Conservation (phyloP, 1,140 invertebrate species). For the Magallana angulata region DNA sequence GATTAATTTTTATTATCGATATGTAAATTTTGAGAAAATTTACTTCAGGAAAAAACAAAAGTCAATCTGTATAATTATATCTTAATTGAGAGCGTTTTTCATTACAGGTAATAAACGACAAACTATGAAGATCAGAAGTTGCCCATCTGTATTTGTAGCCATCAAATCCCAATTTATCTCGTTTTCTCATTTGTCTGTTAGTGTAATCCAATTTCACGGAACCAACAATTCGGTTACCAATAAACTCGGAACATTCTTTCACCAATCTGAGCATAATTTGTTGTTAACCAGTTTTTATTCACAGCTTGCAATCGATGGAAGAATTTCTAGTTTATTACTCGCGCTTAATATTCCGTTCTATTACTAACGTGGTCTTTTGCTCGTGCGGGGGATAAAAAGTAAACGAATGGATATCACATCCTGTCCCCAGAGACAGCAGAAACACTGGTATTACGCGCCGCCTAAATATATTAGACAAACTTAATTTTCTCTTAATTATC, state of each 20-base stretch:
- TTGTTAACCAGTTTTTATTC: constrained; percentile 42
- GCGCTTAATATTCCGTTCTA: constrained; percentile 30
- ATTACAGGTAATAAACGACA: too few species aligned
- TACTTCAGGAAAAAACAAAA: too few species aligned
- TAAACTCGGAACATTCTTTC: constrained; percentile 19
- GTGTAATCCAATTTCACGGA: constrained; percentile 21
- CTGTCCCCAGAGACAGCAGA: constrained; percentile 7
- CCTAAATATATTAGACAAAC: constrained; percentile 46
- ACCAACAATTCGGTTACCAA: constrained; percentile 31
- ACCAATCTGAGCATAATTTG: constrained; percentile 42
- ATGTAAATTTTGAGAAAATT: too few species aligned
- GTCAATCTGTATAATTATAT: too few species aligned
- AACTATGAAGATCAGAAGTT: too few species aligned
- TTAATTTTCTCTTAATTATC: constrained; percentile 41
- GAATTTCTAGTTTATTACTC: constrained; percentile 41
- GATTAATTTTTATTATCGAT: too few species aligned
- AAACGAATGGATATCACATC: constrained; percentile 37
- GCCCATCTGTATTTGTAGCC: not conserved
- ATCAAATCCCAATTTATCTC: constrained; percentile 28
- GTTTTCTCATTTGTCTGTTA: not conserved
- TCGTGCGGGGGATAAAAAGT: constrained; percentile 41
- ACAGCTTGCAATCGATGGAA: constrained; percentile 30
- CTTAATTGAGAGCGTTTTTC: too few species aligned
- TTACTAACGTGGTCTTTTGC: not conserved
- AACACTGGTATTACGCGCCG: constrained; percentile 9